Conservation (phyloP, 1,140 invertebrate genomes). For the Leptinotarsa texana region DNA sequence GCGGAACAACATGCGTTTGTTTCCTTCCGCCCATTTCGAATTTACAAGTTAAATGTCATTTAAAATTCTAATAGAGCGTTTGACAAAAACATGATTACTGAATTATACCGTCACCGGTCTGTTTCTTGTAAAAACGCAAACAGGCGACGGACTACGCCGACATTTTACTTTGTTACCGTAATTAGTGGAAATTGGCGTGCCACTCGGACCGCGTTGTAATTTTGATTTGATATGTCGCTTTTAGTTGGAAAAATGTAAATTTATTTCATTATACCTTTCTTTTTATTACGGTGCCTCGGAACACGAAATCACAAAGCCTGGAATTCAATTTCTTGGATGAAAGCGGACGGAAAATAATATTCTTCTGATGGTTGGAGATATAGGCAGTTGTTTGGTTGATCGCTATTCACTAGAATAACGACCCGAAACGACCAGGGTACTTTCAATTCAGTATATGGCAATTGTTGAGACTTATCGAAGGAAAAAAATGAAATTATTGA, state of each 20-base stretch:
- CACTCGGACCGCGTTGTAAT: neutral
- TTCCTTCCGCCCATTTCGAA: slow-evolving; percentile 48
- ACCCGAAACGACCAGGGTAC: no score
- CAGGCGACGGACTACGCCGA: slow-evolving; percentile 37
- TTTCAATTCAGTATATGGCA: no score
- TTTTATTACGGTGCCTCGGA: no score
- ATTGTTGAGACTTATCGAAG: no score
- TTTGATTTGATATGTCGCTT: slow-evolving; percentile 9
- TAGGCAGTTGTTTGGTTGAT: no score
- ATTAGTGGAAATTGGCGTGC: slow-evolving; percentile 42
- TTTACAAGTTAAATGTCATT: slow-evolving; percentile 53
- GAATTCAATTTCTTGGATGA: no score
- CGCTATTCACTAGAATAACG: no score
- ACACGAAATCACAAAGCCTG: no score
- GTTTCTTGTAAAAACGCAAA: slow-evolving; percentile 28
- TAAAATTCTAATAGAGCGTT: slow-evolving; percentile 47
- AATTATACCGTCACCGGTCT: slow-evolving; percentile 33
- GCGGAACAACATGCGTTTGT: slow-evolving; percentile 48
- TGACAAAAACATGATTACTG: slow-evolving; percentile 42
- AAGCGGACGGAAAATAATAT: no score
- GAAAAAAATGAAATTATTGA: no score
- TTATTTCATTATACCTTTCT: neutral
- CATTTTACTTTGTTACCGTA: slow-evolving; percentile 44
- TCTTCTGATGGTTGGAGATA: no score
- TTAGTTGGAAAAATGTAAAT: neutral